A percentile compares a stretch with the other conserved stretches of the same genome.
phyloP scores from a whole-genome alignment of 2,888 invertebrate genomes.

The Formica aserva region DNA sequence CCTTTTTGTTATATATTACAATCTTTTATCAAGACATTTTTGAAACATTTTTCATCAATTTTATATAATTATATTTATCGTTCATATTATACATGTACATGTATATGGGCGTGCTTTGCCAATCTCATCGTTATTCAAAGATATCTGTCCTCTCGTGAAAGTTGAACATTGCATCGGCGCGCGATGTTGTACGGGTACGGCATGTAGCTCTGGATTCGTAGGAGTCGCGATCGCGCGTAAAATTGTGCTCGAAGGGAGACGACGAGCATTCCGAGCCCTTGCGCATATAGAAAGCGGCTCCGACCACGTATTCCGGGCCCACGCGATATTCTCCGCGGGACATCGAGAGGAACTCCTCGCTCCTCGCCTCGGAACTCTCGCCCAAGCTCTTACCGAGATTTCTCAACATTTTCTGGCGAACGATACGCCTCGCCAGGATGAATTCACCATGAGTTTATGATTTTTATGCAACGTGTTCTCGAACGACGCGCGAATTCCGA shows the following conservation, averaged over 20 bases:
- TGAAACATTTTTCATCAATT: background rate
- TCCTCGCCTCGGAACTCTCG: conserved; percentile 57
- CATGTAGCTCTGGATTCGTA: background rate
- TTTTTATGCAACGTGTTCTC: background rate
- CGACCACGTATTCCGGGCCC: conserved; percentile 80
- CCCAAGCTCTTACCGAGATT: conserved; percentile 10
- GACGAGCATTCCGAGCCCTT: conserved; percentile 78
- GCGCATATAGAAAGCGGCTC: conserved; percentile 82
- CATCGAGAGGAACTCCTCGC: conserved; percentile 36
- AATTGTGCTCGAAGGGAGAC: conserved; percentile 59
- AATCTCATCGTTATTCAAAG: background rate
- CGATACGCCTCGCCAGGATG: conserved; percentile 15
- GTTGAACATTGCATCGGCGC: background rate
- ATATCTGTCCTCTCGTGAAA: background rate
- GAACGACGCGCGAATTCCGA: background rate
- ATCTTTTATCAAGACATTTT: background rate
- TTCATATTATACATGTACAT: too few species aligned
- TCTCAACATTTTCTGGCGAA: conserved; percentile 26
- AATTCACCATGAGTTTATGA: background rate
- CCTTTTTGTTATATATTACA: background rate
- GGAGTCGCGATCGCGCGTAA: conserved; percentile 28
- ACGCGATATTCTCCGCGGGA: conserved; percentile 69
- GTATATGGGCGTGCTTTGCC: background rate
- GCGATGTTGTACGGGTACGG: background rate
- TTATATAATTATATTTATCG: background rate